Conservation (phyloP, 2,888 invertebrate genomes). For the Tryphoninae sp. region DNA sequence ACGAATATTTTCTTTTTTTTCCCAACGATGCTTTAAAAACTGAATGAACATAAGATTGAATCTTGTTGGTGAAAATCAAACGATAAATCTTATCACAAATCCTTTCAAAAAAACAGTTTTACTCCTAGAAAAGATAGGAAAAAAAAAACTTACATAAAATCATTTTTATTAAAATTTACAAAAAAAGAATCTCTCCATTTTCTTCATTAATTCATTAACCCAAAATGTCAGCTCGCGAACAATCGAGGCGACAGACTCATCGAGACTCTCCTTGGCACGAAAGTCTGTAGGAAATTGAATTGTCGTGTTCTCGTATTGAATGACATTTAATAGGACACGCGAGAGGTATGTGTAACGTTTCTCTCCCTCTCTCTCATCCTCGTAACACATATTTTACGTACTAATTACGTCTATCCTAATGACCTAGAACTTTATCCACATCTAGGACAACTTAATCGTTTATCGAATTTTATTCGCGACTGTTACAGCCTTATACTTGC, state of each 20-base stretch:
- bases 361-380: conserved; percentile 22
- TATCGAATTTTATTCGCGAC: conserved; percentile 12
- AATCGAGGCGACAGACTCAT: conserved; percentile 18
- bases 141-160: background rate
- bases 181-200: background rate
- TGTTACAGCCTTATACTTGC: background rate
- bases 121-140: background rate
- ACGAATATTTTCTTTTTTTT: conserved; percentile 43
- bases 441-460: conserved; percentile 4
- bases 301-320: conserved; percentile 49
- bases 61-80: conserved; percentile 11
- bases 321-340: conserved; percentile 48
- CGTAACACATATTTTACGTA: conserved; percentile 42
- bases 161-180: conserved; percentile 6
- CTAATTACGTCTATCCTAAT: conserved; percentile 36
- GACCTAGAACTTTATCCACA: conserved; percentile 5
- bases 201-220: conserved; percentile 34
- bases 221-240: conserved; percentile 11
- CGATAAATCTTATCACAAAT: background rate
- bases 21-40: conserved; percentile 16
- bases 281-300: conserved; percentile 60
- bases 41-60: conserved; percentile 51
- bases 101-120: background rate
- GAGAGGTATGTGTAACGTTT: conserved; percentile 6
- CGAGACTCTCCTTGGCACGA: conserved; percentile 53